Evolutionary conservation across 2,888 invertebrate species (phyloP).

Genomic region (Rhorus exstirpatorius): DNA sequence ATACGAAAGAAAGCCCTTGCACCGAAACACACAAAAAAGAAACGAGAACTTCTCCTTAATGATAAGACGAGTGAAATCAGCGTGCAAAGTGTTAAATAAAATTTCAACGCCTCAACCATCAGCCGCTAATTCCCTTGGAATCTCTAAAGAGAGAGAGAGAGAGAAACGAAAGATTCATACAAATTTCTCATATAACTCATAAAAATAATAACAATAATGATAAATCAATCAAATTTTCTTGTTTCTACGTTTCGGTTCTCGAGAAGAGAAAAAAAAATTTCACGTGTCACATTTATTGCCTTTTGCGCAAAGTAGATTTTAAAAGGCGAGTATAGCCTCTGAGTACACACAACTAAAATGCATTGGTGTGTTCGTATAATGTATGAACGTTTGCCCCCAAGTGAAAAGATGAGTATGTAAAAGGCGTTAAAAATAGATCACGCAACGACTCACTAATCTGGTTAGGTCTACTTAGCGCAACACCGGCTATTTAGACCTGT

Average conservation of each 20-base stretch:
- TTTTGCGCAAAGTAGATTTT: slow-evolving; percentile 33
- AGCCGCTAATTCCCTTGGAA: slow-evolving; percentile 28
- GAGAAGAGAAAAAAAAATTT: not conserved
- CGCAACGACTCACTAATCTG: slow-evolving; percentile 86
- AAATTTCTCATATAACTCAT: not conserved
- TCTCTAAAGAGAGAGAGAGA: not conserved
- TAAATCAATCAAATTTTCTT: too few relatives aligned
- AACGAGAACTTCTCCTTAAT: slow-evolving; percentile 47
- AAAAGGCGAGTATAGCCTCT: slow-evolving; percentile 22
- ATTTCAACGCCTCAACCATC: slow-evolving; percentile 36
- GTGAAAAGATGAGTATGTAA: slow-evolving; percentile 22
- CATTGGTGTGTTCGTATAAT: too few relatives aligned
- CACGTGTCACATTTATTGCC: slow-evolving; percentile 14
- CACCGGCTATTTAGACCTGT: slow-evolving; percentile 85
- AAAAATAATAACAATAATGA: not conserved
- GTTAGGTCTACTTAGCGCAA: slow-evolving; percentile 86
- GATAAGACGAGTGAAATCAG: slow-evolving; percentile 62
- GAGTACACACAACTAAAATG: too few relatives aligned
- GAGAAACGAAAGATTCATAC: not conserved
- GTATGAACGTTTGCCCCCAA: slow-evolving; percentile 13
- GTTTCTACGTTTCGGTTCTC: too few relatives aligned
- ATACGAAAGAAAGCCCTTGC: not conserved
- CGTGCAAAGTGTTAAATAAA: slow-evolving; percentile 58
- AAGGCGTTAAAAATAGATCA: slow-evolving; percentile 85
- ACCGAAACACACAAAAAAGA: slow-evolving; percentile 5